Percentiles rank a stretch among this genome's conserved stretches.
phyloP scores from a whole-genome alignment of 2,113 vertebrate genomes.

The Etia nguti region DNA sequence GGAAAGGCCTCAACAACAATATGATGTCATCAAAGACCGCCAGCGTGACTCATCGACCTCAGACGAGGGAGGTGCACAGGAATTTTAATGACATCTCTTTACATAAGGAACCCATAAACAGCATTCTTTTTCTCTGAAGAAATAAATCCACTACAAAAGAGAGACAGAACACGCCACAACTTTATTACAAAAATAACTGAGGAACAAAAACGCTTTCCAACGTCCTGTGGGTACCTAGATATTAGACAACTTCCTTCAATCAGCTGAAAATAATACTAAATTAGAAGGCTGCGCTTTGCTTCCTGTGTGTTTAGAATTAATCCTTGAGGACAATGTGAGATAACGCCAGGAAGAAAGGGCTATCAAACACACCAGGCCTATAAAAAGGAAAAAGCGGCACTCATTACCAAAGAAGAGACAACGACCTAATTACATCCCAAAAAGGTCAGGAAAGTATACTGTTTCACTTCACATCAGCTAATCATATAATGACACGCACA shows the following conservation, averaged over 20 bases:
- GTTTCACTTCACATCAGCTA: conserved; percentile 1
- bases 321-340: not conserved
- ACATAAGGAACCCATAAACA: conserved; percentile 53
- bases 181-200: not conserved
- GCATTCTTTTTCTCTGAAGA: conserved; percentile 22
- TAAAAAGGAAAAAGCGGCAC: not conserved
- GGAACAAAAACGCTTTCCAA: not conserved
- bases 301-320: not conserved
- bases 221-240: not conserved
- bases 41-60: conserved; percentile 66
- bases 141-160: conserved; percentile 24
- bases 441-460: conserved; percentile 13
- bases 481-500: not conserved
- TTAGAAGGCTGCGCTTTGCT: not conserved
- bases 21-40: conserved; percentile 74
- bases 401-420: conserved; percentile 30
- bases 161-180: not conserved
- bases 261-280: not conserved
- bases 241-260: not conserved
- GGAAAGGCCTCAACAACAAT: conserved; percentile 52
- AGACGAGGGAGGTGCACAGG: conserved; percentile 48
- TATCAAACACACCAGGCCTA: not conserved
- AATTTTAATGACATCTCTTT: conserved; percentile 60
- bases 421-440: conserved; percentile 33
- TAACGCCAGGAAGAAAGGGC: not conserved